Base-by-base conservation (phyloP, 2,888 invertebrate species). In the Drosophila leonis region DNA sequence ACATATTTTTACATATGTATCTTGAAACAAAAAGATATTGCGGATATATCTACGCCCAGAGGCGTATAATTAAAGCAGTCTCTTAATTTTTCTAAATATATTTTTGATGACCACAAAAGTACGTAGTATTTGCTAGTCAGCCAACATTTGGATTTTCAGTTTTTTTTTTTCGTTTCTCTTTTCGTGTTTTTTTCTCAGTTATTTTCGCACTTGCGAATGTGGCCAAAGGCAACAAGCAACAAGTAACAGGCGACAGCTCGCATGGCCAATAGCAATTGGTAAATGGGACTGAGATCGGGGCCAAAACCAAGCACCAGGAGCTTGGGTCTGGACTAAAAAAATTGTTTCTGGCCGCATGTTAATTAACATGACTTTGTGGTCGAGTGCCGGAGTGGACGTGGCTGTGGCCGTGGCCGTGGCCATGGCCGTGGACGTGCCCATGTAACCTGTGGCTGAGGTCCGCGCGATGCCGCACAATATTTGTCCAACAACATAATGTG, bases 321-420 rank as follows among this genome's bases (percentile, higher is more conserved):
- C 20, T 33, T 46, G 72, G 39, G 33, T 29, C 29, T 46, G 24
- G 20, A 24, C 41, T 13, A 35, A 37, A 51, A 75, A 77, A 74
- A 71, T 66, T 70, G 78, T 70, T 80, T 65, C 55, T 72, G 77
- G 64, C 76, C 81, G 76, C 79, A 90, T 80, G 90, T 90, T 90
- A 90, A 90, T 90, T 90, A 86, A 90, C 90, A 78, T 83, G 89
- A 80, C 88, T 88, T 88, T 90, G 90, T 80, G 88, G 88, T 87
- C 78, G 80, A 85, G 74, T 78, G 71, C 60, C 72, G 70, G 39
- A 54, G 27, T 39, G n/a, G 39, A 6, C 24, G 12, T 31, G 31
- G 12, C 3, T 4, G 27, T 20, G 0, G 66, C 56, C 54, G 57
- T 27, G 10, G 24, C 42, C n/a, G 31, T 27, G 2, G 64, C 59